A percentile compares a stretch with the other conserved stretches of the same genome.
These are phyloP conservation scores for Psammodynastes pulverulentus DNA, from an alignment of 2,113 vertebrate genomes.

Conservation along the genomic window DNA sequence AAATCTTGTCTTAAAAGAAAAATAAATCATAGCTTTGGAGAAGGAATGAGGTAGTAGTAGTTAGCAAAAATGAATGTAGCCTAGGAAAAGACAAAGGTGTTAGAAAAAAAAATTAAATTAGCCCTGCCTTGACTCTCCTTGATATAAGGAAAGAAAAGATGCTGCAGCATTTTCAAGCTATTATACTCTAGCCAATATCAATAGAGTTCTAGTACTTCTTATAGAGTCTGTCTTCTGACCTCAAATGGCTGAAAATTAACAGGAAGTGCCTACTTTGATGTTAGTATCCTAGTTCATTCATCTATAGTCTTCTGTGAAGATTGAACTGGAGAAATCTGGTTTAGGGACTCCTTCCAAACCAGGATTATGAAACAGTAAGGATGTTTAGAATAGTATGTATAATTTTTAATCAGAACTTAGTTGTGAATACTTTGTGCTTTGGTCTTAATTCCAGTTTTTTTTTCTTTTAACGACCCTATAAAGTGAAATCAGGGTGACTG, in stretches of 20 bases:
- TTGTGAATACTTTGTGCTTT: not conserved
- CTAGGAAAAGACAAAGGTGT: not conserved
- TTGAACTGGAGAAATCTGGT: not conserved
- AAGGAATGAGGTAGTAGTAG: not conserved
- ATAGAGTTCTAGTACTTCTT: not conserved
- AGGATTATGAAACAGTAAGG: not conserved
- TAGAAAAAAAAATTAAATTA: not conserved
- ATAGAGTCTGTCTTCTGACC: not conserved
- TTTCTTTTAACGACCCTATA: not conserved
- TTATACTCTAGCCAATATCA: not conserved
- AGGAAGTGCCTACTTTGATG: not conserved
- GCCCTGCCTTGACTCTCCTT: not conserved
- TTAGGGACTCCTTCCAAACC: not conserved
- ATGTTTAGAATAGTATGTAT: rapidly evolving
- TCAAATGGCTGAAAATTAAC: not conserved
- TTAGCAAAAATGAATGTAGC: not conserved
- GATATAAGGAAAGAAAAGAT: not conserved
- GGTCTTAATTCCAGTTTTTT: not conserved
- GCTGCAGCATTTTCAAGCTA: not conserved
- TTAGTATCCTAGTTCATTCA: not conserved
- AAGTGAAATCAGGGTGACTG: not conserved
- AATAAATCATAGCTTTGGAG: not conserved
- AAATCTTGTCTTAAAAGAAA: not conserved
- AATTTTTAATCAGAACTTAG: not conserved
- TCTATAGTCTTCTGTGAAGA: not conserved